phyloP scores from a whole-genome alignment of 2,888 invertebrate genomes.

The Diabrotica balteata region DNA sequence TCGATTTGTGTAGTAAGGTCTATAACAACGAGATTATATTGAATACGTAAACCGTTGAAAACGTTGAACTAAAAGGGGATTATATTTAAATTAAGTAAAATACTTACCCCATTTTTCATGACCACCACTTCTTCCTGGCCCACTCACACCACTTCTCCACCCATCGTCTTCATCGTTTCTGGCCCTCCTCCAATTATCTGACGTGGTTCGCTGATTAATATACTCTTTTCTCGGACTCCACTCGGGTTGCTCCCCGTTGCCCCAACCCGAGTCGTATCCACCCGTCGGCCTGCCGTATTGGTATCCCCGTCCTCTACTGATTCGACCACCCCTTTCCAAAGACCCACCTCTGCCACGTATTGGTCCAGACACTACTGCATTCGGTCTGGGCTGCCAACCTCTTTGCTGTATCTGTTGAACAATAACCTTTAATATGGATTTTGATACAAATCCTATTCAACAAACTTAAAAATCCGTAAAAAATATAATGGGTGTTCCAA shows the following conservation, averaged over 20 bases:
- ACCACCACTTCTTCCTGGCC: conserved; percentile 47
- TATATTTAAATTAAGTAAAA: neutral
- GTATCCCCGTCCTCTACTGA: conserved; percentile 52
- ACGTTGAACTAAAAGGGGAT: too few species aligned
- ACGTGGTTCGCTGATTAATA: conserved; percentile 56
- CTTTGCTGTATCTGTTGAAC: conserved; percentile 45
- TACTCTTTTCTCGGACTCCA: conserved; percentile 69
- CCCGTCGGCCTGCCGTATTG: conserved; percentile 53
- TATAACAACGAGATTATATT: too few species aligned
- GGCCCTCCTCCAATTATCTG: conserved; percentile 63
- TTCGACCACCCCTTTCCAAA: conserved; percentile 59
- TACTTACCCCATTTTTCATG: conserved; percentile 66
- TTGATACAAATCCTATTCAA: too few species aligned
- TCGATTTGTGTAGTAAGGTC: too few species aligned
- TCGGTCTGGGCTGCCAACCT: conserved; percentile 62
- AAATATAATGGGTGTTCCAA: too few species aligned
- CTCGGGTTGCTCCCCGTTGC: conserved; percentile 65
- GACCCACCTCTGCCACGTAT: conserved; percentile 61
- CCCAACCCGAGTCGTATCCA: conserved; percentile 62
- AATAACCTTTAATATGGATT: too few species aligned
- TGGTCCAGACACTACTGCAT: conserved; percentile 53
- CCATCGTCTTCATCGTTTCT: conserved; percentile 60
- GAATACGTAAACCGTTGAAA: too few species aligned
- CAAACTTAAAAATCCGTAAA: too few species aligned
- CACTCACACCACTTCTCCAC: conserved; percentile 52